Base-by-base conservation (phyloP, 2,888 invertebrate genomes). In the Eucriotettix oculatus region DNA sequence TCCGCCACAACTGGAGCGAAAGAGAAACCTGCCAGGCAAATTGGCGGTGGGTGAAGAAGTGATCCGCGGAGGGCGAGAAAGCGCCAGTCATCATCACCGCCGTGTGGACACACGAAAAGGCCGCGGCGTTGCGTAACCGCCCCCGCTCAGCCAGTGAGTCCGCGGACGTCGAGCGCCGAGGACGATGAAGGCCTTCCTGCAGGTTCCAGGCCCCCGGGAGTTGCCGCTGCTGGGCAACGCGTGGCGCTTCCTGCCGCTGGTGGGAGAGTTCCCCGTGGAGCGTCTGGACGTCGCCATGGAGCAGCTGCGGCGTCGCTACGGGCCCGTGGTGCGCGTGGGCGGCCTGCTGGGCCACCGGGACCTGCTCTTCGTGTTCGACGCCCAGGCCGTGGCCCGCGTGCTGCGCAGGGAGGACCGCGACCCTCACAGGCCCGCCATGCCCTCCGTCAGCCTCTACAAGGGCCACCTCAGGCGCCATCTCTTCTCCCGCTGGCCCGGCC, bases 331-430 rank as follows among this genome's bases (percentile, higher is more conserved):
- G 68, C 83, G 83, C 75, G 83, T 86, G 53, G 81, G 84, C 1
- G 85, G 84, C 56, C 73, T 86, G 14, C 80, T 86, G 67, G 86
- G 86, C n/a, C 86, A 86, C 74, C 86, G 86, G 1, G 86, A 86
- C 74, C 73, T 86, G 61, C 76, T 86, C 61, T 86, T 86, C 68
- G 82, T 86, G 5, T 86, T 85, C 68, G 82, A 84, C 69, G 85
- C 84, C 5, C 84, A 86, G 63, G 84, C 83, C 69, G 84, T 85
- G n/a, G 79, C 83, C 54, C 80, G 79, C 66, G 81, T 85, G 63
- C 86, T 86, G 69, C 77, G 83, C 67, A 76, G 81, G 52, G 86
- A 86, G 71, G 86, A 86, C 68, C 42, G 14, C 5, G 78, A 86
- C 78, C 86, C 86, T 0, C 80, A 85, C 67, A 76, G 86, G 67